Evolutionary conservation across 1,140 invertebrate genomes (phyloP).

Genomic region (Temnothorax nylanderi): DNA sequence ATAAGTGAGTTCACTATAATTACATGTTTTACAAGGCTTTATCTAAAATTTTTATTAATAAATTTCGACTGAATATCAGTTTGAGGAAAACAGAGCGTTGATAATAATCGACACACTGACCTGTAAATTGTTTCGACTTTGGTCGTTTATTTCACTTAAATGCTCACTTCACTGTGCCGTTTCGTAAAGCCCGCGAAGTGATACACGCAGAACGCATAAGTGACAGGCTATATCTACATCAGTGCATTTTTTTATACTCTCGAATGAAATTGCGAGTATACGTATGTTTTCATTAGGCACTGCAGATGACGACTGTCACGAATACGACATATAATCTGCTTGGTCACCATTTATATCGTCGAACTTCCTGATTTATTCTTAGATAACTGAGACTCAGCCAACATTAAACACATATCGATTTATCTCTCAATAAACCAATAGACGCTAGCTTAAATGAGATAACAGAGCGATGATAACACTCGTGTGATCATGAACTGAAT

Average conservation of each 20-base stretch:
- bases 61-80: neutral
- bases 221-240: constrained; percentile 40
- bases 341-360: neutral
- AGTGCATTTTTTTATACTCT: constrained; percentile 51
- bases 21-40: neutral
- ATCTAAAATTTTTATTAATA: neutral
- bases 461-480: neutral
- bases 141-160: neutral
- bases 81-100: neutral
- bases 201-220: constrained; percentile 5
- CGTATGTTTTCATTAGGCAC: neutral
- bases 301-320: neutral
- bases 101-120: constrained; percentile 49
- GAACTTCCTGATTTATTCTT: constrained; percentile 34
- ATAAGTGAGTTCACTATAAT: neutral
- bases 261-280: neutral
- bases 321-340: constrained; percentile 2
- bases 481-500: neutral
- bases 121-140: constrained; percentile 19
- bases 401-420: neutral
- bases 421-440: neutral
- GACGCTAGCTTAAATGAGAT: neutral
- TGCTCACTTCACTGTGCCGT: constrained; percentile 37
- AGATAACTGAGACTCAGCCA: neutral
- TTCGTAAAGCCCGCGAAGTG: constrained; percentile 35